Percentiles rank a stretch among this genome's conserved stretches.
Evolutionary conservation across 2,888 invertebrate species (phyloP).

Genomic region (Blera fallax): DNA sequence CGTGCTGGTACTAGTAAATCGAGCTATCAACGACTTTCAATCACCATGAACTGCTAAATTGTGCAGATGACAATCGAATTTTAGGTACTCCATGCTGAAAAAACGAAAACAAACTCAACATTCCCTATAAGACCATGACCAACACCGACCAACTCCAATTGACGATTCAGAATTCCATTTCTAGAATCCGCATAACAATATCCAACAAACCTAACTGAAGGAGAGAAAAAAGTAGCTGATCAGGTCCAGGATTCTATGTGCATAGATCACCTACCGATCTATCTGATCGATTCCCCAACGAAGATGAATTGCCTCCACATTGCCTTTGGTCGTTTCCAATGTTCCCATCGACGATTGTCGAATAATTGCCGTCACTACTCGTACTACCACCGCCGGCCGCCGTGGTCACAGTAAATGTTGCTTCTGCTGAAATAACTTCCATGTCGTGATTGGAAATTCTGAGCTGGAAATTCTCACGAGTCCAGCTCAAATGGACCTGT

Average conservation of each 20-base stretch:
- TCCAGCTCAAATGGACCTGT: conserved; percentile 62
- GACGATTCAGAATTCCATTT: conserved; percentile 11
- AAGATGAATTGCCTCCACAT: conserved; percentile 2
- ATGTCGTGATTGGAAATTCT: conserved; percentile 66
- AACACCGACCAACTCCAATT: neutral
- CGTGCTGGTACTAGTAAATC: no score
- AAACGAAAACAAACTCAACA: neutral
- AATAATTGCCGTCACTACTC: conserved; percentile 40
- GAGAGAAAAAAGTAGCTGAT: conserved; percentile 25
- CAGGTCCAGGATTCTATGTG: conserved; percentile 26
- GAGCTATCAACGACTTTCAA: no score
- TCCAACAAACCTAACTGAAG: neutral
- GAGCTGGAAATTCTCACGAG: conserved; percentile 66
- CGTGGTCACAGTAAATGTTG: neutral
- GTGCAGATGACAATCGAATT: neutral
- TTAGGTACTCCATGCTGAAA: neutral
- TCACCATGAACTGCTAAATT: no score
- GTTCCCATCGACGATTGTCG: conserved; percentile 44
- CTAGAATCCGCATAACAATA: conserved; percentile 6
- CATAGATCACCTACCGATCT: conserved; percentile 67
- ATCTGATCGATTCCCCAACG: conserved; percentile 38
- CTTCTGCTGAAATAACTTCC: neutral
- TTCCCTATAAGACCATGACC: conserved; percentile 1
- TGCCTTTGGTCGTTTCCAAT: conserved; percentile 12
- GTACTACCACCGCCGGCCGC: neutral